Evolutionary conservation across 2,888 invertebrate species (phyloP).

Genomic region (Cepaea hortensis): DNA sequence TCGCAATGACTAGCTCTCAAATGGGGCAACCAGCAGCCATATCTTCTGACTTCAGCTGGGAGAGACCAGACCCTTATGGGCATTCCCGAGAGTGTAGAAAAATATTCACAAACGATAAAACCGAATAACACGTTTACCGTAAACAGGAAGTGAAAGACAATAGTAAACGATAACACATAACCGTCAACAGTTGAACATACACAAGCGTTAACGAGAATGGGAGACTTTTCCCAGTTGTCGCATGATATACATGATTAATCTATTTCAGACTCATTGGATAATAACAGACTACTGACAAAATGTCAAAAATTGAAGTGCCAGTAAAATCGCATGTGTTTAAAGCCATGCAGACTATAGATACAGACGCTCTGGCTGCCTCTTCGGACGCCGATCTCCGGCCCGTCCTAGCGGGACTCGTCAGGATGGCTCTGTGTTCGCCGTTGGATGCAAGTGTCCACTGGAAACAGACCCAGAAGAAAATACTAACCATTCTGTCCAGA

Average conservation of each 20-base stretch:
- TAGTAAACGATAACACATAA: neutral
- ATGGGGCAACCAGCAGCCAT: no score
- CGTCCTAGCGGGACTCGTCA: constrained; percentile 90
- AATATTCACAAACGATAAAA: neutral
- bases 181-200: no score
- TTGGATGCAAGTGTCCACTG: constrained; percentile 90
- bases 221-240: neutral
- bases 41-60: no score
- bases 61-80: no score
- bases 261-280: neutral
- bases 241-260: neutral
- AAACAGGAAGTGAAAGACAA: neutral
- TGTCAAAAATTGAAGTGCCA: constrained; percentile 47
- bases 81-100: neutral
- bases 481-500: constrained; percentile 91
- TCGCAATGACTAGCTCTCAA: no score
- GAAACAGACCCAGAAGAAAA: constrained; percentile 88
- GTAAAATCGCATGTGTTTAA: constrained; percentile 68
- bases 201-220: no score
- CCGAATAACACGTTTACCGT: neutral
- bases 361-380: constrained; percentile 84
- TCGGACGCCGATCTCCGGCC: constrained; percentile 89
- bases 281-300: neutral
- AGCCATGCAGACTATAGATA: constrained; percentile 79
- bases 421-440: constrained; percentile 93